Base-by-base conservation (phyloP, 1,140 invertebrate genomes). In the Meloidogyne floridensis region DNA sequence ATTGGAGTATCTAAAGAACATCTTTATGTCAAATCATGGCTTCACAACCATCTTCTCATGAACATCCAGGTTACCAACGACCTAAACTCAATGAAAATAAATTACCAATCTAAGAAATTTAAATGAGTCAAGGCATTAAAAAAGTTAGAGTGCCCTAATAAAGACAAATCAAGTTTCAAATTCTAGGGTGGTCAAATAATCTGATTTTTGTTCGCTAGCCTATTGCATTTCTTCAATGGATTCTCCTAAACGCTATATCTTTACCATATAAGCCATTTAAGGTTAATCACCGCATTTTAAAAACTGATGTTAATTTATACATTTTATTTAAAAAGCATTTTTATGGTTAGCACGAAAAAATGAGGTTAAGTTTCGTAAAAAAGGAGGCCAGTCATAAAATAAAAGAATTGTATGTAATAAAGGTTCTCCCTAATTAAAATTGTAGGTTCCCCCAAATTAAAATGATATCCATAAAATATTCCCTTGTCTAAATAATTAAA, bases 21-120 rank as follows among this genome's bases (percentile, higher is more conserved):
- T 15, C 9, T 75, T 15, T 7, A 72, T 72, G 11, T 77, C 3
- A 65, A 78, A n/a, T 84, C 53, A 84, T 54, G 83, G 83, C 72
- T 90, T 88, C 32, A 88, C 84, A 51, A 88, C 87, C 88, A 89
- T 89, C 76, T 89, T 90, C 80, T 90, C 88, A 72, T 89, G 89
- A 32, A 89, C 89, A 81, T 89, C 88, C 77, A 89, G 75, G 69
- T 81, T 88, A n/a, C 85, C 88, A 43, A 89, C 88, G 43, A 89
- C 88, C 88, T 89, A 84, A 89, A 89, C 84, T 3, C 32, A 70
- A 13, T 42, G 18, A 82, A 42, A 72, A 77, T 42, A 82, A 18
- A 18, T 47, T 4, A 69, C 11, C n/a, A 43, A 10, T 18, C 13
- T 43, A 71, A 20, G 42, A 73, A 32, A 65, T 83, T 79, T 20